Evolutionary conservation across 2,797 vertebrate genomes (phyloP), one percentile per base, ranked within the genome.

Genomic region (Pipistrellus pipistrellus): DNA sequence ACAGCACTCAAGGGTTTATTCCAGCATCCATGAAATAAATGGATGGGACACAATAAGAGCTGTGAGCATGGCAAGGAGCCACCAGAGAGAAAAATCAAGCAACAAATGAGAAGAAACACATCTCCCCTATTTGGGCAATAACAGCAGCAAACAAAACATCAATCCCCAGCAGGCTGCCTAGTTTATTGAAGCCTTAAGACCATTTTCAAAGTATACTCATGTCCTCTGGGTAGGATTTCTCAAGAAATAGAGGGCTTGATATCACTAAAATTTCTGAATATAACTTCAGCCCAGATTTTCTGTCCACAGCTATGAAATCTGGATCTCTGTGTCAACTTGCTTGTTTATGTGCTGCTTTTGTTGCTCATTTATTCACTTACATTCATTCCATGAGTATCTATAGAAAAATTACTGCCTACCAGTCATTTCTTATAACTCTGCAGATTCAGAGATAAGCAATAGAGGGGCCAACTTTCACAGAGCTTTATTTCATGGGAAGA

Each of bases 31-130:
- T 9, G 6, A 41, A 51, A 44, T 21, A n/a, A 57, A 53, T 1
- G 68, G 44, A n/a, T 0, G 4, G 11, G 23, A 5, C 48, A 12
- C 18, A 9, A 5, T 21, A 62, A 53, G 15, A 25, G 57, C 66
- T 9, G 57, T 0, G 0, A 25, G 21, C 18, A 1, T 2, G 1
- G 57, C 3, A 20, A 46, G 15, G 11, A 64, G 53, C 23, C 53
- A 11, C 6, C 1, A 38, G n/a, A 59, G 71, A 48, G 83, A 66
- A 32, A 75, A 48, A 41, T 20, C 44, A 57, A 86, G 18, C 8
- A 18, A 30, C 35, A 57, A 10, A 62, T 3, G 32, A 30, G 48
- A 73, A 53, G 83, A 15, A 44, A 15, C n/a, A 23, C 4, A 18
- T 17, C 38, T 27, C 38, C 38, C 21, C 32, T 6, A 0, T 21